Conservation (phyloP, 2,797 vertebrate genomes). For the Protosalanx chinensis region DNA sequence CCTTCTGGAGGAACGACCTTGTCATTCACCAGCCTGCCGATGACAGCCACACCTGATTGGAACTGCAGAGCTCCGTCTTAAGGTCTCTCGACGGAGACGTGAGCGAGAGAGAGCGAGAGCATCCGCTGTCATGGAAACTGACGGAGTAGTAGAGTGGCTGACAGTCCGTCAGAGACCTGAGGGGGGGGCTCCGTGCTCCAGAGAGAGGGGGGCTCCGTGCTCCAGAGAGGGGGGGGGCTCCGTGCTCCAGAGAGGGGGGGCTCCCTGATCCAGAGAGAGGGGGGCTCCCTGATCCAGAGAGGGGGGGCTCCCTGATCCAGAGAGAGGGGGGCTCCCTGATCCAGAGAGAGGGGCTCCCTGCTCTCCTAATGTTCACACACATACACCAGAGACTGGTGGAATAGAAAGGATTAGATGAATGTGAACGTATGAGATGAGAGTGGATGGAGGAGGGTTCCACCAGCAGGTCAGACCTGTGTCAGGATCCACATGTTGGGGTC, state of each 20-base stretch:
- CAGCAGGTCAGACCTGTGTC: slow-evolving; percentile 28
- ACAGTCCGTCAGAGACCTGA: slow-evolving; percentile 61
- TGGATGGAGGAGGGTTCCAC: slow-evolving; percentile 33
- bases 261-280: no score
- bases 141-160: slow-evolving; percentile 50
- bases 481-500: background rate
- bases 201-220: no score
- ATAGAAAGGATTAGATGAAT: slow-evolving; percentile 22
- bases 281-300: no score
- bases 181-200: no score
- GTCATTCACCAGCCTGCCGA: slow-evolving; percentile 29
- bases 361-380: slow-evolving; percentile 42
- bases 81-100: slow-evolving; percentile 41
- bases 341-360: slow-evolving; percentile 15
- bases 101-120: slow-evolving; percentile 12
- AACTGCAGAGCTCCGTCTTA: slow-evolving; percentile 50
- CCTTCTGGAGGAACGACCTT: slow-evolving; percentile 31
- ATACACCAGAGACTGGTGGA: slow-evolving; percentile 31
- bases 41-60: slow-evolving; percentile 26
- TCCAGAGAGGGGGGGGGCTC: no score
- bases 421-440: slow-evolving; percentile 27
- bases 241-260: no score
- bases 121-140: slow-evolving; percentile 40
- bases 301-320: no score
- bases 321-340: no score